Evolutionary conservation across 2,113 vertebrate species (phyloP).

Genomic region (Thymallus thymallus): DNA sequence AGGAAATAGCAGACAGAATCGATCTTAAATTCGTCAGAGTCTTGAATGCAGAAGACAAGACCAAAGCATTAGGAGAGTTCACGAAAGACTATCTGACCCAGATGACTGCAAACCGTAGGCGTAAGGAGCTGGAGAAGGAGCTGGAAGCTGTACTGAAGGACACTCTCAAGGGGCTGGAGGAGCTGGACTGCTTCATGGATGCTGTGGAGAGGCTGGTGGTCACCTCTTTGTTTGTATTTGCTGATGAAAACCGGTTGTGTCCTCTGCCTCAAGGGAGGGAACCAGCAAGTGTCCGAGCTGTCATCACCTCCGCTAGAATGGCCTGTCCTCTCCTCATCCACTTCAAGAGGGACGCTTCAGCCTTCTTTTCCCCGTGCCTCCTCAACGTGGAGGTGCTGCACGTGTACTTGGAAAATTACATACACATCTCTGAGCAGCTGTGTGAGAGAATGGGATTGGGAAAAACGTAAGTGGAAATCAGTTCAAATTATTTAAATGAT

Average conservation of each 20-base stretch:
- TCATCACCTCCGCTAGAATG: slow-evolving; percentile 42
- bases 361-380: slow-evolving; percentile 4
- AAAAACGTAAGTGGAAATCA: neutral
- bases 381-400: slow-evolving; percentile 3
- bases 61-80: slow-evolving; percentile 35
- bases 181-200: slow-evolving; percentile 62
- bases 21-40: slow-evolving; percentile 22
- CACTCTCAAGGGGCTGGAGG: slow-evolving; percentile 55
- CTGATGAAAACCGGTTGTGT: slow-evolving; percentile 27
- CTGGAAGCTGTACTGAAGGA: slow-evolving; percentile 47
- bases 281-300: slow-evolving; percentile 25
- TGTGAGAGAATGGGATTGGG: slow-evolving; percentile 11
- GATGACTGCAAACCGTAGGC: slow-evolving; percentile 22
- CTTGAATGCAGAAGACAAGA: slow-evolving; percentile 13
- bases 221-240: slow-evolving; percentile 66
- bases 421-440: neutral
- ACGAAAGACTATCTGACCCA: slow-evolving; percentile 42
- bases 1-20: slow-evolving; percentile 11
- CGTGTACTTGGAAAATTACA: slow-evolving; percentile 1
- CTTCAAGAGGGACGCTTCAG: slow-evolving; percentile 58
- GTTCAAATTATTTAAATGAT: neutral
- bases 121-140: slow-evolving; percentile 51
- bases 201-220: slow-evolving; percentile 71
- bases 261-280: slow-evolving; percentile 37
- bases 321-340: slow-evolving; percentile 56